A percentile compares a stretch with the other conserved stretches of the same genome.
Evolutionary conservation across 2,797 vertebrate species (phyloP).

Genomic region (Eupleurogrammus muticus): DNA sequence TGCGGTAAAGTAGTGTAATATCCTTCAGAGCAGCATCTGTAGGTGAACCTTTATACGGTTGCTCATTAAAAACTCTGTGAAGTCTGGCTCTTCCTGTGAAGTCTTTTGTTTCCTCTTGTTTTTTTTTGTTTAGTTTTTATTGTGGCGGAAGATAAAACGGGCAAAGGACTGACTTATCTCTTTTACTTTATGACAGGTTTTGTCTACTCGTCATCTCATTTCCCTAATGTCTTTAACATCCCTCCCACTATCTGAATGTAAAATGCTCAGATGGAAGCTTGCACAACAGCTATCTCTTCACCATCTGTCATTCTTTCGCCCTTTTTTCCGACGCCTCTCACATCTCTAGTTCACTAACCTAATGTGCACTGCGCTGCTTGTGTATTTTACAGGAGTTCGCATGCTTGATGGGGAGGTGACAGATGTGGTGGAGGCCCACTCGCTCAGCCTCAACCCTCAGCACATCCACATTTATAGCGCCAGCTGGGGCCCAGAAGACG

Average conservation of each 20-base stretch:
- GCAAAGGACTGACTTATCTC: conserved; percentile 27
- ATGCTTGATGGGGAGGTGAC: conserved; percentile 98
- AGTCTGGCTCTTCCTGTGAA: conserved; percentile 27
- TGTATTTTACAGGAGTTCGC: conserved; percentile 88
- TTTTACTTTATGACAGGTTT: conserved; percentile 30
- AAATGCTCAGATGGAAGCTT: conserved; percentile 9
- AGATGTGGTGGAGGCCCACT: conserved; percentile 95
- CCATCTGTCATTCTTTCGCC: conserved; percentile 37
- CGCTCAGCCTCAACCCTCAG: conserved; percentile 92
- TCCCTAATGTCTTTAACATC: conserved; percentile 39
- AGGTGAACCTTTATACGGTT: conserved; percentile 16
- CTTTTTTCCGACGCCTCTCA: conserved; percentile 15
- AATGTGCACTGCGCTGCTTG: conserved; percentile 3
- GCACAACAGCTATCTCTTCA: conserved; percentile 12
- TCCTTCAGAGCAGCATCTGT: conserved; percentile 17
- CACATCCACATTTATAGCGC: conserved; percentile 98
- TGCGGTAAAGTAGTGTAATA: conserved; percentile 26
- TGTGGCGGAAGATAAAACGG: conserved; percentile 26
- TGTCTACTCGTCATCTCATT: conserved; percentile 19
- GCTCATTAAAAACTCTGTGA: conserved; percentile 56
- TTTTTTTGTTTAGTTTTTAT: conserved; percentile 13
- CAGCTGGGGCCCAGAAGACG: conserved; percentile 98
- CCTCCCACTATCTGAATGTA: conserved; percentile 27
- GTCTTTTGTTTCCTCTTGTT: conserved; percentile 14
- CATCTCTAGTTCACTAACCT: conserved; percentile 12